Evolutionary conservation across 2,113 vertebrate genomes (phyloP), one percentile per base, ranked within the genome.

Genomic region (Nymphicus hollandicus): DNA sequence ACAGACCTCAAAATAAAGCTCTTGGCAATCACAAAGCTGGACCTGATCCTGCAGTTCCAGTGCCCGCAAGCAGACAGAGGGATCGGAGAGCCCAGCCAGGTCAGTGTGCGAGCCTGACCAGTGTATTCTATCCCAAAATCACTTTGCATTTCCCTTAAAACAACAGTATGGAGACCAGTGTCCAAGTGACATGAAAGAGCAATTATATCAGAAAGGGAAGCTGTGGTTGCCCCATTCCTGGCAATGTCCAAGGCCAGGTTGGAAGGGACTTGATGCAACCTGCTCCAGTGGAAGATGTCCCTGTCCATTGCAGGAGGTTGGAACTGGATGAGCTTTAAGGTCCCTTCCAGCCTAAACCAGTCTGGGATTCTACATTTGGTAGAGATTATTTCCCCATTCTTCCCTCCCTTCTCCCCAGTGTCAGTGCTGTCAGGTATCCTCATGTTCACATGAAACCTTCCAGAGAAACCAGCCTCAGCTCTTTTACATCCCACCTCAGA

Each of bases 141-240:
- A 5, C 13, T 12, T 18, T 10, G 2, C 2, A 0, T 15, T 33
- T 37, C 39, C 6, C 1, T 27, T 46, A 43, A 61, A 17, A 18
- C 65, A 25, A 1, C 43, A 6, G 2, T 5, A 5, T 0, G 0
- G 17, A 25, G 28, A 3, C 6, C 64, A 3, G 43, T 0, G 14
- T 20, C 33, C 9, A 2, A 52, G 64, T 17, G 10, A n/a, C 1
- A 4, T 0, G 2, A 22, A 60, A 66, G 9, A 4, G 0, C 16
- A 19, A 1, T 33, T 6, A 2, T 1, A 19, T 1, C 37, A 2
- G 22, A 53, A 22, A 23, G 25, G 50, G 53, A 13, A 58, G 22
- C 56, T 58, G 56, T 7, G 22, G 56, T 22, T 58, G 56, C 13
- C 56, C 56, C 22, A 35, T 24, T 22, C 22, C 4, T 58, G 56